Evolutionary conservation across 2,888 invertebrate species (phyloP), one percentile per base, ranked within the genome.

Genomic region (Drosophila ezoana): DNA sequence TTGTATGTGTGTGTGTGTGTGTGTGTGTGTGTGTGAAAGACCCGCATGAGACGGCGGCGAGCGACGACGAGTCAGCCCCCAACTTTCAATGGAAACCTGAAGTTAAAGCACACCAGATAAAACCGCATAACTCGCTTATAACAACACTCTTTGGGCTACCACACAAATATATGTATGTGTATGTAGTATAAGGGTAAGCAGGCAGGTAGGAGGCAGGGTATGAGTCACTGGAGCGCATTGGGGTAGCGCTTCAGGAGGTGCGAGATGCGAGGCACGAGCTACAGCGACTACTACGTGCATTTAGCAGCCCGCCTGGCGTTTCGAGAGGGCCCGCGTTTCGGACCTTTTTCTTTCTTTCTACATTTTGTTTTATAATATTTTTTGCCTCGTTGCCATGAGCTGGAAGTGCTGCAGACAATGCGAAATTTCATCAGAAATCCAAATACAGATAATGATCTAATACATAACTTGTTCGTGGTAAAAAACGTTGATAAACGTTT

Each of bases 401-500:
- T 57, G 59, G 47, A 60, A 57, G 38, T 23, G 53, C 43, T 61
- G 84, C 87, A 83, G 85, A 83, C 83, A 83, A 83, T 86, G 87
- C 88, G 86, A 85, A 86, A 87, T 87, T 85, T 86, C 89, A 82
- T 82, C 89, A 87, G 85, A 86, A 86, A 87, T 80, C 88, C 89
- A 86, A 87, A 86, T 80, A 74, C 78, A 86, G 89, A 86, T 86
- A 87, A 78, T 89, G 88, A 86, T 86, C 89, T 87, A 86, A 86
- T 87, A 89, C 87, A 88, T 83, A 82, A 86, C 84, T 82, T 86
- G 87, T 86, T 86, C 87, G 78, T 74, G 74, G 87, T 83, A 86
- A 54, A 54, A 52, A 58, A 54, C 37, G 51, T 47, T 79, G 75
- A 79, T 76, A 79, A 76, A 64, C 75, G 64, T 52, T 76, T 78